Conservation (phyloP, 2,888 invertebrate genomes). For the Trichacis sp. region DNA sequence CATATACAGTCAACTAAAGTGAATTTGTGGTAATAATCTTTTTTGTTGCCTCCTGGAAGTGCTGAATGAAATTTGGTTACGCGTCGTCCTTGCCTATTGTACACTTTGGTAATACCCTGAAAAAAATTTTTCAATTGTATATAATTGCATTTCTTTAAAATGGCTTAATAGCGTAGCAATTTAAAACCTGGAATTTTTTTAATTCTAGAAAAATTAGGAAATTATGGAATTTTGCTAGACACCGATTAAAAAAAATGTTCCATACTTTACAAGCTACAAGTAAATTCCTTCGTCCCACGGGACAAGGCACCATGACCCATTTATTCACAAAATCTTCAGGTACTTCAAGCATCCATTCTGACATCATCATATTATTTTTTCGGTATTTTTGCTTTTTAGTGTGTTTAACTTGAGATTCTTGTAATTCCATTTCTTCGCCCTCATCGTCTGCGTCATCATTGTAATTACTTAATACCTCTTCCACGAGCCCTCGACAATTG, state of each 20-base stretch:
- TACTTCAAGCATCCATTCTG: conserved; percentile 93
- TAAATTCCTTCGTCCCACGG: conserved; percentile 85
- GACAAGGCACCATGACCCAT: conserved; percentile 85
- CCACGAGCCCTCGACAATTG: conserved; percentile 70
- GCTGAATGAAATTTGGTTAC: conserved; percentile 69
- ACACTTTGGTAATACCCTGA: conserved; percentile 79
- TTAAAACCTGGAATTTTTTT: no score
- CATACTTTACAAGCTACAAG: conserved; percentile 79
- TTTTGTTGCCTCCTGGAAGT: conserved; percentile 80
- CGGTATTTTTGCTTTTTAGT: conserved; percentile 34
- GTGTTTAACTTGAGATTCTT: conserved; percentile 28
- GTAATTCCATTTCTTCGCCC: conserved; percentile 42
- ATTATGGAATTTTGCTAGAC: neutral
- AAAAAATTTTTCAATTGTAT: no score
- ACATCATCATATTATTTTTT: conserved; percentile 81
- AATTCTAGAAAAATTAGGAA: no score
- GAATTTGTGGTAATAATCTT: conserved; percentile 66
- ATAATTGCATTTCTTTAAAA: no score
- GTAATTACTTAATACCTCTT: conserved; percentile 54
- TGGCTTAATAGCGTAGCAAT: no score
- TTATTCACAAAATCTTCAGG: conserved; percentile 80
- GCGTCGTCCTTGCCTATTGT: conserved; percentile 74
- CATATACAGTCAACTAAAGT: conserved; percentile 90
- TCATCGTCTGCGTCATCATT: conserved; percentile 43
- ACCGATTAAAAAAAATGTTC: no score